Evolutionary conservation across 2,113 vertebrate species (phyloP), one percentile per base, ranked within the genome.

Genomic region (Xenopus borealis): DNA sequence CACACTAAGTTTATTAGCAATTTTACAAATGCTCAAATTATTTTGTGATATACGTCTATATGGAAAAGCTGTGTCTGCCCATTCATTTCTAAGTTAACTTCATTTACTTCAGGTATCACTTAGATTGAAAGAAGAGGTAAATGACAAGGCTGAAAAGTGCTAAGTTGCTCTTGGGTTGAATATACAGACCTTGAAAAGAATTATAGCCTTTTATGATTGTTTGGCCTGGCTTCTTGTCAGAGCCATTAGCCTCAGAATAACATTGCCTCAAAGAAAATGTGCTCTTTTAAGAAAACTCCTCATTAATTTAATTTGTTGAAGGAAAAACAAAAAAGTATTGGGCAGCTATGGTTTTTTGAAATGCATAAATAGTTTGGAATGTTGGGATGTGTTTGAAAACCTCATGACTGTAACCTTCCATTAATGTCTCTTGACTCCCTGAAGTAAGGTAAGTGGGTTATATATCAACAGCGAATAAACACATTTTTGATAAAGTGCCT

Each of bases 191-290:
- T 84, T 81, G 82, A 81, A 68, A 75, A 78, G 85, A 91, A 80
- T 87, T 88, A 83, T 79, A 81, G 80, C 86, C 88, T 82, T 82
- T 82, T 86, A 79, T 72, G 84, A 59, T 83, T 88, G 80, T 85
- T 89, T 88, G 89, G 79, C 80, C 84, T 89, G 87, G 87, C 67
- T 3, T 63, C 40, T 78, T 82, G 86, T 91, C 88, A 89, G 81
- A 83, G 85, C 81, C 83, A 81, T 89, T 88, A 88, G 84, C 85
- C 88, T 83, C 79, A 82, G 83, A 84, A 84, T 85, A 86, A 82
- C 69, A 66, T 70, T 82, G 79, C 70, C 80, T 81, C 80, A 75
- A 84, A 83, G 80, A 82, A 79, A 85, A 82, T 81, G 80, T 47
- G 62, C 72, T 69, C 77, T 75, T 82, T 75, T 79, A 79, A 80